Conservation (phyloP, 2,888 invertebrate species). For the Listrodromus nycthemerus region DNA sequence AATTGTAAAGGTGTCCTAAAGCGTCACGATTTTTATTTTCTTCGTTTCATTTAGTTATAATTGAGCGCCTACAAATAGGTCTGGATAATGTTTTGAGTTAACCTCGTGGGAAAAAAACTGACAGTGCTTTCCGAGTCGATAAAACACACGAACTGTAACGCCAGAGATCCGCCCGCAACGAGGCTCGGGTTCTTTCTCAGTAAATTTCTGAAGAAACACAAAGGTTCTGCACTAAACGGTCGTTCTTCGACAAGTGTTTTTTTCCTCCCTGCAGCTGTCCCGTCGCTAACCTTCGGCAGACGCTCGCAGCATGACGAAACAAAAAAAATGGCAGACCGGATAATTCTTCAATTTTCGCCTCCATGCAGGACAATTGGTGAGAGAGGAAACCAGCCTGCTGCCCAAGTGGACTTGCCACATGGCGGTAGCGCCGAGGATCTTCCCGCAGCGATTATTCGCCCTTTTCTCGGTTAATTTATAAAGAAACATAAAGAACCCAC, state of each 20-base stretch:
- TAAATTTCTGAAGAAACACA: slow-evolving; percentile 1
- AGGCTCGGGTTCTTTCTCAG: background rate
- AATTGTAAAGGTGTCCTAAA: too few species aligned
- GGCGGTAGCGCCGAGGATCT: background rate
- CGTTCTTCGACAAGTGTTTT: slow-evolving; percentile 36
- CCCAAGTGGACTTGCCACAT: background rate
- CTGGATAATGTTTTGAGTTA: background rate
- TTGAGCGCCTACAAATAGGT: background rate
- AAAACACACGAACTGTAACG: background rate
- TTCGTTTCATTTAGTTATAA: background rate
- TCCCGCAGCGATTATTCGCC: background rate
- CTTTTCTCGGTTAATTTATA: background rate
- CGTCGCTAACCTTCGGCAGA: slow-evolving; percentile 55
- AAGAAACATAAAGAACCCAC: slow-evolving; percentile 6
- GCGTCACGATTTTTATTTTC: background rate
- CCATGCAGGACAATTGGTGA: background rate
- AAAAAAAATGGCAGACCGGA: background rate
- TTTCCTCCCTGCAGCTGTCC: background rate
- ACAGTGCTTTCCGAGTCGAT: background rate
- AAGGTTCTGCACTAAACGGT: slow-evolving; percentile 2
- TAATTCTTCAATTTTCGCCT: background rate
- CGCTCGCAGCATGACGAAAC: slow-evolving; percentile 19
- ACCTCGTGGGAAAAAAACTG: background rate
- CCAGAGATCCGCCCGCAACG: background rate
- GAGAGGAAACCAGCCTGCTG: slow-evolving; percentile 4